Conservation (phyloP, 1,140 invertebrate species). For the Bombus turneri region DNA sequence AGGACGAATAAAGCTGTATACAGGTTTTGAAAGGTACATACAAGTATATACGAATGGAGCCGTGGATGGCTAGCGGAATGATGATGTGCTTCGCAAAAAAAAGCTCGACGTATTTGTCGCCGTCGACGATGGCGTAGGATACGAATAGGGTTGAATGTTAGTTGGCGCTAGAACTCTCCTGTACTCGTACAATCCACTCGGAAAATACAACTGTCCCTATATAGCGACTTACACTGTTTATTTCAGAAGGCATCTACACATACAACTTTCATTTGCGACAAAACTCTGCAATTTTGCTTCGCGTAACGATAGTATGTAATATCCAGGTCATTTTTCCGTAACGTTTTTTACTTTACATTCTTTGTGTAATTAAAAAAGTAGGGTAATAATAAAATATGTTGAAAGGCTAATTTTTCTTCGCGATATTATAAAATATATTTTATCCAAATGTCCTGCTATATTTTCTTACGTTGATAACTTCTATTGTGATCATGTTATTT, state of each 20-base stretch:
- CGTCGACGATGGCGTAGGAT: slow-evolving; percentile 28
- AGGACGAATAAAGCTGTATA: slow-evolving; percentile 50
- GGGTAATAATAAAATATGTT: too few species aligned
- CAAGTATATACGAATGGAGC: neutral
- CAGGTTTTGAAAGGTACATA: slow-evolving; percentile 41
- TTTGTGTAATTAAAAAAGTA: neutral
- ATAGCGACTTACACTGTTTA: slow-evolving; percentile 27
- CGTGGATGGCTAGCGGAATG: slow-evolving; percentile 44
- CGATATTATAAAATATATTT: too few species aligned
- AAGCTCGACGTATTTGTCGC: slow-evolving; percentile 55
- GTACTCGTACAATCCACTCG: slow-evolving; percentile 10
- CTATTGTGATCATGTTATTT: too few species aligned
- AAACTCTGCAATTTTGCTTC: neutral
- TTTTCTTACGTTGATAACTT: too few species aligned
- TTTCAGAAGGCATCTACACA: slow-evolving; percentile 13
- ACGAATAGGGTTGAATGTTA: slow-evolving; percentile 36
- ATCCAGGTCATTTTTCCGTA: neutral
- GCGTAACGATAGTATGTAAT: neutral
- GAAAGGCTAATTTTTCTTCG: too few species aligned
- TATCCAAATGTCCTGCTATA: too few species aligned
- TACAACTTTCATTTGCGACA: neutral
- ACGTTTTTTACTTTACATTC: neutral
- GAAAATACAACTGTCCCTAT: slow-evolving; percentile 32
- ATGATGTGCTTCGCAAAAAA: slow-evolving; percentile 61
- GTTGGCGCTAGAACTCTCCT: neutral